Evolutionary conservation across 2,888 invertebrate genomes (phyloP).

Genomic region (Lamellibrachia columna): DNA sequence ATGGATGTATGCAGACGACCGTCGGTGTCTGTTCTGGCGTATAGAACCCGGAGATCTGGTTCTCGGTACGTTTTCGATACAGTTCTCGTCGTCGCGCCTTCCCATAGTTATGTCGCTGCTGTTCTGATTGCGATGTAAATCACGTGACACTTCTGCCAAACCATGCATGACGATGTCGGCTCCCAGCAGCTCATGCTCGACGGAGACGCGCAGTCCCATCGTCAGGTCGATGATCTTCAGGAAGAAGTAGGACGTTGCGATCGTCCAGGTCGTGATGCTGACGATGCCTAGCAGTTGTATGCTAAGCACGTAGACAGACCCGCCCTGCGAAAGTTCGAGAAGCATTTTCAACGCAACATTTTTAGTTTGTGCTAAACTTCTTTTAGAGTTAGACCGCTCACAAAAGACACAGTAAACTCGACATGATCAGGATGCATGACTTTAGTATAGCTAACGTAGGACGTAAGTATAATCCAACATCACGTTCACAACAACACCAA

Average conservation of each 20-base stretch:
- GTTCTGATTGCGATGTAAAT: neutral
- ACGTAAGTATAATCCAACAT: no score
- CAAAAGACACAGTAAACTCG: neutral
- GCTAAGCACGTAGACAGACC: constrained; percentile 80
- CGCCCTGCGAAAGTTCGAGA: constrained; percentile 59
- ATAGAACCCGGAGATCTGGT: neutral
- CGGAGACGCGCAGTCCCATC: constrained; percentile 34
- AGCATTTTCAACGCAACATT: no score
- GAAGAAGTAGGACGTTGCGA: constrained; percentile 76
- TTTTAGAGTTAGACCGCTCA: no score
- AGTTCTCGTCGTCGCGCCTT: neutral
- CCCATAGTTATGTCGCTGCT: neutral
- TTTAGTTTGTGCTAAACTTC: no score
- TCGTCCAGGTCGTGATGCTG: constrained; percentile 80
- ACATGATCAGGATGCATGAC: neutral
- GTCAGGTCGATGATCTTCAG: constrained; percentile 69
- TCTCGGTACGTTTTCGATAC: neutral
- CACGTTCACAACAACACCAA: no score
- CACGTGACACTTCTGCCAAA: constrained; percentile 25
- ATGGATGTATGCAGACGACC: neutral
- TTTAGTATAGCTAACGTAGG: no score
- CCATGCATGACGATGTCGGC: constrained; percentile 38
- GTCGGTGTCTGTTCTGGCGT: neutral
- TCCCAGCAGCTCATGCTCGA: constrained; percentile 37
- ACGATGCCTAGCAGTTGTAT: constrained; percentile 80